A percentile compares a stretch with the other conserved stretches of the same genome.
Conservation (phyloP, 2,888 invertebrate genomes). For the Pseudeuparius sepicola region DNA sequence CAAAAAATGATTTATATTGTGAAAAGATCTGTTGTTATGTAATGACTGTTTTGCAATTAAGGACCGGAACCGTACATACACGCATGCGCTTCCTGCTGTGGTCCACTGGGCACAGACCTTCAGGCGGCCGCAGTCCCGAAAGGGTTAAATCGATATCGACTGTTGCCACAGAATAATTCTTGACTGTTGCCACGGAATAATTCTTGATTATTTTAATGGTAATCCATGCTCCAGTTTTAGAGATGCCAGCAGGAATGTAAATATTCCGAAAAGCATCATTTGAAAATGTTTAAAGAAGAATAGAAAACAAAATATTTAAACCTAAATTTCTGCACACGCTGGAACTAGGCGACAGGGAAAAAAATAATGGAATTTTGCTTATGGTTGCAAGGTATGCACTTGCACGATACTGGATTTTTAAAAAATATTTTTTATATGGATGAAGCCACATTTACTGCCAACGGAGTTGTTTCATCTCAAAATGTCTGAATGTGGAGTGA, state of each 20-base stretch:
- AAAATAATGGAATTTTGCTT: slow-evolving; percentile 6
- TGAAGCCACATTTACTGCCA: no score
- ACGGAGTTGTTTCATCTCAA: slow-evolving; percentile 4
- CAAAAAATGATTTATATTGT: no score
- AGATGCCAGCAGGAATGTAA: slow-evolving; percentile 7
- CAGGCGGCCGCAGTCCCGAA: no score
- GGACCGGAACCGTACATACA: no score
- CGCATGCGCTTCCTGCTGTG: no score
- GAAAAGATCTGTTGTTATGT: no score
- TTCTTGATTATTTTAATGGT: slow-evolving; percentile 11
- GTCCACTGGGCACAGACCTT: no score
- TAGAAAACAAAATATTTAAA: slow-evolving; percentile 2
- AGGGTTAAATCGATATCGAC: slow-evolving; percentile 4
- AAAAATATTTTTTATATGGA: no score
- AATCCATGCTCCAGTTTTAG: slow-evolving; percentile 6
- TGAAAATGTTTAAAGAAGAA: slow-evolving; percentile 7
- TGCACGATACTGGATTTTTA: slow-evolving; percentile 5
- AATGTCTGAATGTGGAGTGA: slow-evolving; percentile 8
- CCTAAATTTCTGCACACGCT: slow-evolving; percentile 1
- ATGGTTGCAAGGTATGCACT: slow-evolving; percentile 3
- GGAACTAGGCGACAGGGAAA: slow-evolving; percentile 1
- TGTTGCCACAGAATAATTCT: no score
- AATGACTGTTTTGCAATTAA: no score
- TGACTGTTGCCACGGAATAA: slow-evolving; percentile 2
- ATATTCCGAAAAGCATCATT: slow-evolving; percentile 7